These are phyloP conservation scores for Drosophila virilis DNA, from an alignment of 1,140 invertebrate genomes.

Conservation along the genomic window DNA sequence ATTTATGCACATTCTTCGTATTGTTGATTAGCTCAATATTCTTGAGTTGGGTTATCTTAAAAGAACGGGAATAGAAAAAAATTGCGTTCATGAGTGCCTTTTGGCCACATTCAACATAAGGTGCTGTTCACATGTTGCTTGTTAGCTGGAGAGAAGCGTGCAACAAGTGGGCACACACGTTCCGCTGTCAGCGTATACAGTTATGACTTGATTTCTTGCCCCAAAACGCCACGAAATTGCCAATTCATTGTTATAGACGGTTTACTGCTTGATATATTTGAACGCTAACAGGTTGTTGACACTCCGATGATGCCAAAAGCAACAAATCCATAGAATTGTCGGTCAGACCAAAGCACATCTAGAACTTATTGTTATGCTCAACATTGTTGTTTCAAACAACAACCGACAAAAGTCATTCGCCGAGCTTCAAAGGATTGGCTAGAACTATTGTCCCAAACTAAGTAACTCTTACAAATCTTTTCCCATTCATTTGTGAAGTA, in stretches of 20 bases:
- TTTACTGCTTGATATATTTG: slow-evolving; percentile 43
- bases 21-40: slow-evolving; percentile 84
- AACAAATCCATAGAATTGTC: slow-evolving; percentile 25
- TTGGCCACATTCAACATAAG: slow-evolving; percentile 38
- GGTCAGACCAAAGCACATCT: slow-evolving; percentile 3
- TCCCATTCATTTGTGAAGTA: not conserved
- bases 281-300: slow-evolving; percentile 37
- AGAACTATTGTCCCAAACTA: not conserved
- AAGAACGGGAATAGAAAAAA: slow-evolving; percentile 48
- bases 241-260: slow-evolving; percentile 64
- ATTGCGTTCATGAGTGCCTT: slow-evolving; percentile 49
- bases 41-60: slow-evolving; percentile 83
- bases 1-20: slow-evolving; percentile 80
- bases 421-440: slow-evolving; percentile 11
- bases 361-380: slow-evolving; percentile 33
- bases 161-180: slow-evolving; percentile 38
- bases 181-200: slow-evolving; percentile 53
- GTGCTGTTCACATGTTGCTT: slow-evolving; percentile 6
- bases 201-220: slow-evolving; percentile 76
- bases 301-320: slow-evolving; percentile 23
- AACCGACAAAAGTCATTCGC: slow-evolving; percentile 2
- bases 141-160: slow-evolving; percentile 27
- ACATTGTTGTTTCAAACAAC: slow-evolving; percentile 29
- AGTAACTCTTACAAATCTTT: not conserved
- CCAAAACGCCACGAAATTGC: slow-evolving; percentile 59